These are phyloP conservation scores for Xylota segnis DNA, from an alignment of 2,888 invertebrate genomes.

Conservation along the genomic window DNA sequence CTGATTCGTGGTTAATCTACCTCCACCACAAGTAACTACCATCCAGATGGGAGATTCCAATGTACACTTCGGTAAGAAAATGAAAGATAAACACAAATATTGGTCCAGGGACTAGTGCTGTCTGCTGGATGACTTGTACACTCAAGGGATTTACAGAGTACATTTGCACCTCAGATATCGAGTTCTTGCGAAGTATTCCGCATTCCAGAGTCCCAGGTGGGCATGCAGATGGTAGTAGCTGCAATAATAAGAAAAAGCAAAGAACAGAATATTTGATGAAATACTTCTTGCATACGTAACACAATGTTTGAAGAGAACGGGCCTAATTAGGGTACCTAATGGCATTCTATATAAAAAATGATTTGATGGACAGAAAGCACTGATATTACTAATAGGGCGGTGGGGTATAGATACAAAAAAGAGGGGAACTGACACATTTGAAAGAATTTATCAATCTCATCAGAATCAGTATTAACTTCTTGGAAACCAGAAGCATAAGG, in stretches of 20 bases:
- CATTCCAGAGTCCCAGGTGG: constrained; percentile 8
- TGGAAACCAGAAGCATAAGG: no score
- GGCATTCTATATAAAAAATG: background rate
- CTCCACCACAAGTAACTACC: constrained; percentile 29
- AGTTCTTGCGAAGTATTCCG: constrained; percentile 11
- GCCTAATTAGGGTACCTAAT: background rate
- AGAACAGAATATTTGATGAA: no score
- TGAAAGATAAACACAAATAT: constrained; percentile 53
- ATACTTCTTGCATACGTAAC: no score
- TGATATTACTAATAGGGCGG: no score
- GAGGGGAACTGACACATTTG: no score
- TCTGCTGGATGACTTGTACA: constrained; percentile 1
- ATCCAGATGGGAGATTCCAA: constrained; percentile 32
- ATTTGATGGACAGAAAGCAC: no score
- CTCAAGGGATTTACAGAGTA: constrained; percentile 11
- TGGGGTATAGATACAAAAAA: no score
- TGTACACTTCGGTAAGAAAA: constrained; percentile 18
- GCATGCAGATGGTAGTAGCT: background rate
- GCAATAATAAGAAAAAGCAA: background rate
- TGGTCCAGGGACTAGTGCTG: constrained; percentile 25
- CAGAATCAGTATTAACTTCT: no score
- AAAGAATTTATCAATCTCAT: no score
- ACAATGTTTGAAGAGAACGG: background rate
- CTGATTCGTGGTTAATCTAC: constrained; percentile 62
- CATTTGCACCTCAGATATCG: constrained; percentile 20